Evolutionary conservation across 2,113 vertebrate genomes (phyloP), one percentile per base, ranked within the genome.

Genomic region (Elanoides forficatus): DNA sequence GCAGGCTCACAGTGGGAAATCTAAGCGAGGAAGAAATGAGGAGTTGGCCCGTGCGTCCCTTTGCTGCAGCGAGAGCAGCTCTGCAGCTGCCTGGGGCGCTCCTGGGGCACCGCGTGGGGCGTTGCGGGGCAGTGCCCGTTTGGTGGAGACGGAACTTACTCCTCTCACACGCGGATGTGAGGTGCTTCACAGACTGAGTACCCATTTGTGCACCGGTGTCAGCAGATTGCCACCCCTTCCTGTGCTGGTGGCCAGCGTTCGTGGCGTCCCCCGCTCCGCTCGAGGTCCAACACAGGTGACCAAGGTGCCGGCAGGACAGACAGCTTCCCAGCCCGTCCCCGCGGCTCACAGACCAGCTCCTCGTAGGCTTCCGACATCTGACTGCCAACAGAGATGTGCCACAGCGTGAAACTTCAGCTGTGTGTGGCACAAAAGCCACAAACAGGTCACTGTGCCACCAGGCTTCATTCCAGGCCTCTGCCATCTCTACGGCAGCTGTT

Each of bases 41-140:
- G 63, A 90, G 14, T 59, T 50, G 66, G 50, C 12, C 25, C 2
- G 0, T 38, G 53, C 50, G 45, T 43, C 1, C 0, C 13, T 34
- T 25, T 56, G 32, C 63, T 90, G 53, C 59, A 48, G 27, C 0
- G 0, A 67, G 36, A 66, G 43, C 1, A 0, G 27, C 17, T 68
- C 79, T 72, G 53, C 42, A 62, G 62, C 36, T 80, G 27, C 75
- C 53, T 15, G 19, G 25, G 58, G 30, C 53, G 17, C 36, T 40
- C 40, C 8, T 17, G 16, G 42, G 26, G 19, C 26, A 19, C 47
- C 15, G 8, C 1, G 1, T 13, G n/a, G 40, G 45, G 30, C n/a
- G 21, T 15, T 32, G 72, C 1, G 1, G 30, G 25, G 21, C 32
- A 48, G 22, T 7, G 42, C 52, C 42, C 36, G 7, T 50, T 65